Conservation (phyloP, 2,113 vertebrate genomes). For the Pterophyllum scalare region DNA sequence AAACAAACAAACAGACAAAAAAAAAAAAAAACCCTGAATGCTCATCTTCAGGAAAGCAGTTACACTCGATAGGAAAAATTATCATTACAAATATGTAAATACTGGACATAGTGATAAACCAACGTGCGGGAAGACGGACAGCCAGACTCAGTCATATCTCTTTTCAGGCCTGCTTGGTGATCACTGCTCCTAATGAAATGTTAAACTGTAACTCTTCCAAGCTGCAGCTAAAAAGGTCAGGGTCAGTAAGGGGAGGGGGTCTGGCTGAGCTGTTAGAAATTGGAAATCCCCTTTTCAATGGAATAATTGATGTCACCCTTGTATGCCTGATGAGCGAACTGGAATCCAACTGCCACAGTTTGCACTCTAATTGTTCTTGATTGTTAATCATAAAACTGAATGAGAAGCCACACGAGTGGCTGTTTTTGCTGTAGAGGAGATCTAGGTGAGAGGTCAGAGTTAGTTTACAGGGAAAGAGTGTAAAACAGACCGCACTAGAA, state of each 20-base stretch:
- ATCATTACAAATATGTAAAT: neutral
- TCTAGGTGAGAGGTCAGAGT: constrained; percentile 21
- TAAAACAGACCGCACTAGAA: neutral
- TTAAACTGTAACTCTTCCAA: neutral
- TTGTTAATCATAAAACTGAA: constrained; percentile 8
- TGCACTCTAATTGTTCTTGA: neutral
- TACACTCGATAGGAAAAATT: neutral
- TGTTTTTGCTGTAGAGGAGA: neutral
- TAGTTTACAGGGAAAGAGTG: neutral
- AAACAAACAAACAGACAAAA: neutral
- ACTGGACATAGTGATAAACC: neutral
- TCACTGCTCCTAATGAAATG: constrained; percentile 16
- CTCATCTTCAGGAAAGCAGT: neutral
- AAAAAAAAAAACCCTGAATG: neutral
- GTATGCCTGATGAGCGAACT: constrained; percentile 13
- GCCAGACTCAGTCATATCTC: neutral
- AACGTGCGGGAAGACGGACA: neutral
- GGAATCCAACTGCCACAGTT: constrained; percentile 6
- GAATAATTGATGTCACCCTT: constrained; percentile 39
- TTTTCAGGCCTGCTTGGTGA: neutral
- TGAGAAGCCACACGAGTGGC: neutral
- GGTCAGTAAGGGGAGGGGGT: neutral
- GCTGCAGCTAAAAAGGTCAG: constrained; percentile 8
- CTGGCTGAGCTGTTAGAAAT: neutral
- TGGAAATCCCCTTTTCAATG: constrained; percentile 39